Conservation (phyloP, 53 echinoderm and acorn worm species). For the Arbacia lixula region DNA sequence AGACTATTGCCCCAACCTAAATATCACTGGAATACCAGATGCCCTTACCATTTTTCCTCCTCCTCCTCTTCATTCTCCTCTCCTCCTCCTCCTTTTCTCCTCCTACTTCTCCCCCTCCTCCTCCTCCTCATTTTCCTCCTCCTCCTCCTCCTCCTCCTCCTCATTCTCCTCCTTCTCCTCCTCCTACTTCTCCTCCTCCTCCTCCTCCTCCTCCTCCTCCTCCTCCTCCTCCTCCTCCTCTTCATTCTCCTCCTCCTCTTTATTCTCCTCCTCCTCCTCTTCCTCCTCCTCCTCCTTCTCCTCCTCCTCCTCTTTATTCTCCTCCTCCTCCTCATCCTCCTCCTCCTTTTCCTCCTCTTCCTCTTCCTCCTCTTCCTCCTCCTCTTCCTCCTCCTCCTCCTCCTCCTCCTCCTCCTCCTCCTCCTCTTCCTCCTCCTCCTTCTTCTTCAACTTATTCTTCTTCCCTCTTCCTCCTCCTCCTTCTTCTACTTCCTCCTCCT, state of each 20-base stretch:
- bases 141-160: not conserved
- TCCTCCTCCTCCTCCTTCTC: not conserved
- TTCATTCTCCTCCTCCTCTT: not conserved
- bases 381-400: not conserved
- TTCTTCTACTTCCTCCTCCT: too few relatives aligned
- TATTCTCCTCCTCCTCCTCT: not conserved
- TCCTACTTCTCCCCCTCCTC: not conserved
- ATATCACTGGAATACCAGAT: conserved; percentile 52
- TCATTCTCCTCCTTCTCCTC: not conserved
- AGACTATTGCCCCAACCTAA: conserved; percentile 41
- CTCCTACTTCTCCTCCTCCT: not conserved
- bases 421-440: not conserved
- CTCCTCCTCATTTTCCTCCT: not conserved
- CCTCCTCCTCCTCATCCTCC: not conserved
- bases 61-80: not conserved
- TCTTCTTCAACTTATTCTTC: not conserved
- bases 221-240: not conserved
- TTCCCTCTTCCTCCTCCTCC: not conserved
- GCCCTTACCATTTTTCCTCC: not conserved
- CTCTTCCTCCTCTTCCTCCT: not conserved
- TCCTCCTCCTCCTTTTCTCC: not conserved
- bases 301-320: not conserved
- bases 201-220: not conserved
- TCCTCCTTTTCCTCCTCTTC: not conserved
- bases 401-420: not conserved